Evolutionary conservation across 2,888 invertebrate species (phyloP), one percentile per base, ranked within the genome.

Genomic region (Acleris cristana): DNA sequence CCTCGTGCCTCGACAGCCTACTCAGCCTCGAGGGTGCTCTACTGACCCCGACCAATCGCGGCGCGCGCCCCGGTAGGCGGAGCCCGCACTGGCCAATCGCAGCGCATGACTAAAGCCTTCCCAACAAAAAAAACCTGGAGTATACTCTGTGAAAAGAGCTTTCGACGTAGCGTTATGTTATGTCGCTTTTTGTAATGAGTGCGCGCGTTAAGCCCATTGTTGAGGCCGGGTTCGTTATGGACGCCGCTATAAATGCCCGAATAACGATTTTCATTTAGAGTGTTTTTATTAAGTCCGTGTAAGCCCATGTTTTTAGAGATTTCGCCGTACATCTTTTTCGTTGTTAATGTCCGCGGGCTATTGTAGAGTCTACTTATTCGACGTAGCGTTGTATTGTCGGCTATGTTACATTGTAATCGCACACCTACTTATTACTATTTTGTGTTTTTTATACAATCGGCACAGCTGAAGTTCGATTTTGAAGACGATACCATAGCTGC

Each of bases 101-200:
- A 57, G 21, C 60, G n/a, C 53, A 62, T 72, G 48, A 65, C 75
- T 76, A 77, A 84, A 88, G 86, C 89, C 88, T 88, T 88, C 88
- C 89, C 87, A 84, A 82, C 85, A 87, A 92, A 80, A 40, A 87
- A 87, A 91, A 90, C 88, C 86, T 90, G 85, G 89, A 89, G 92
- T 91, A 92, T 91, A 91, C 92, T 85, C 90, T 90, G 85, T 90
- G 88, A 90, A 91, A 89, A 90, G 87, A 92, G 90, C 92, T 92
- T 92, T 92, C 88, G 86, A 90, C 87, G 89, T 83, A 85, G 88
- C 88, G 92, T 89, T 91, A 90, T 89, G 90, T 92, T 92, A 90
- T 90, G 90, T 90, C 89, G 91, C 90, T 91, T 92, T 89, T 92
- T 92, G 91, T 92, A 92, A 92, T 92, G 89, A 92, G 92, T 90